A percentile compares a stretch with the other conserved stretches of the same genome.
These are phyloP conservation scores for Monopterus albus DNA, from an alignment of 2,113 vertebrate genomes.

Conservation along the genomic window DNA sequence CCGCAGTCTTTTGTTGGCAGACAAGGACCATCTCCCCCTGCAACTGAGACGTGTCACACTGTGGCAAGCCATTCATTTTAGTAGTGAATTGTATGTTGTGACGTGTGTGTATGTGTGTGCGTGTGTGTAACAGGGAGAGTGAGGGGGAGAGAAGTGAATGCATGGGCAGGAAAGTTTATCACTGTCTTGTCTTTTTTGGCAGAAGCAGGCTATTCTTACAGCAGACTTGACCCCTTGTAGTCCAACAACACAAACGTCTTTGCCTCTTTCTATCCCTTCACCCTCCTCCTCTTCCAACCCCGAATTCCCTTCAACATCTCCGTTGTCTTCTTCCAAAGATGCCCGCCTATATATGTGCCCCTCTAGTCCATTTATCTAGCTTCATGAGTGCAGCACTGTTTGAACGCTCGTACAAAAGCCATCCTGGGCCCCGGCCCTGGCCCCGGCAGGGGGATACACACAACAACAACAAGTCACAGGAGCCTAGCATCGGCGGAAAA, in stretches of 20 bases:
- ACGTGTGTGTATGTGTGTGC: constrained; percentile 48
- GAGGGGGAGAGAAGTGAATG: constrained; percentile 79
- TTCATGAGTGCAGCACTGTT: constrained; percentile 80
- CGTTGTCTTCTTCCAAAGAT: constrained; percentile 86
- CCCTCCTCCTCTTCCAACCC: constrained; percentile 49
- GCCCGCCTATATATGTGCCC: constrained; percentile 83
- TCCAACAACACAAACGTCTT: constrained; percentile 82
- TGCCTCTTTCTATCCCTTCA: constrained; percentile 57
- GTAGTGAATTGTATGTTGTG: constrained; percentile 80
- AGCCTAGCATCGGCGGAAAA: constrained; percentile 80
- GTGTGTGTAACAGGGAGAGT: constrained; percentile 50
- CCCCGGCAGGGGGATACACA: constrained; percentile 47
- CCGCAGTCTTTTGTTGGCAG: constrained; percentile 82
- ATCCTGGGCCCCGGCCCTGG: constrained; percentile 16
- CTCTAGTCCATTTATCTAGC: constrained; percentile 89
- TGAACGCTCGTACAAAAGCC: constrained; percentile 83
- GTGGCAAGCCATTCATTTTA: constrained; percentile 90
- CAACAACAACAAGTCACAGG: constrained; percentile 70
- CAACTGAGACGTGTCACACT: constrained; percentile 85
- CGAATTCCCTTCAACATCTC: constrained; percentile 71
- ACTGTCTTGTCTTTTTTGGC: constrained; percentile 87
- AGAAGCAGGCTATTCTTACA: constrained; percentile 84
- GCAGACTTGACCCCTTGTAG: constrained; percentile 77
- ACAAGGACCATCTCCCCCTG: constrained; percentile 81
- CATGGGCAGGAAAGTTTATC: constrained; percentile 89